Conservation (phyloP, 2,888 invertebrate genomes). For the Calameuta idolon region DNA sequence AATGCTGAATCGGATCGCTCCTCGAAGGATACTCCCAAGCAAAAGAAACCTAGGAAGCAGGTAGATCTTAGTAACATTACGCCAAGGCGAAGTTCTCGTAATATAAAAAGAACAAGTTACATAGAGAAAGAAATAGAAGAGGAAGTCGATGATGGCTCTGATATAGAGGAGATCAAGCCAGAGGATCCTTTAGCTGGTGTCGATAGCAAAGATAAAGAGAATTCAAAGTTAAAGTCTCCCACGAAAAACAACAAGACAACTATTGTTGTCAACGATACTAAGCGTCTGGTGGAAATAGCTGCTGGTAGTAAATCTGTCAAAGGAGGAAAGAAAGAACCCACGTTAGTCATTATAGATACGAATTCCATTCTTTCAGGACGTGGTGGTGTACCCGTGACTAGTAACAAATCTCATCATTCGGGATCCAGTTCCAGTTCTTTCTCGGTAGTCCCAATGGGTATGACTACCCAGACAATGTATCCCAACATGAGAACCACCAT, state of each 20-base stretch:
- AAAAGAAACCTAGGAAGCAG: slow-evolving; percentile 55
- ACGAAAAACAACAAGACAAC: slow-evolving; percentile 65
- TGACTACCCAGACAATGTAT: slow-evolving; percentile 75
- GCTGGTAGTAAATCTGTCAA: slow-evolving; percentile 70
- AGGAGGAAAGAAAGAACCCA: slow-evolving; percentile 77
- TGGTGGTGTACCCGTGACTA: slow-evolving; percentile 70
- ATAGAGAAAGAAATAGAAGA: slow-evolving; percentile 69
- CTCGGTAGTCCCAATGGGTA: slow-evolving; percentile 69
- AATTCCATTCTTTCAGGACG: slow-evolving; percentile 78
- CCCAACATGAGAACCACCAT: slow-evolving; percentile 73
- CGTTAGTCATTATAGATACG: slow-evolving; percentile 83
- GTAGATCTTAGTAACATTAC: slow-evolving; percentile 64
- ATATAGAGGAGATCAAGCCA: slow-evolving; percentile 74
- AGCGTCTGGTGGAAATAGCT: slow-evolving; percentile 77
- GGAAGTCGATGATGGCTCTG: slow-evolving; percentile 72
- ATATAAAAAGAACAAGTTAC: slow-evolving; percentile 72
- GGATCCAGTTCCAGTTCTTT: slow-evolving; percentile 61
- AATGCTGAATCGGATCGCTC: slow-evolving; percentile 38
- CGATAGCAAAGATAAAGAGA: slow-evolving; percentile 64
- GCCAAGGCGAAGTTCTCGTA: slow-evolving; percentile 71
- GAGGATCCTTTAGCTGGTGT: slow-evolving; percentile 72
- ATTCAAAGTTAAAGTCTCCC: slow-evolving; percentile 56
- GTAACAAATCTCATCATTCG: slow-evolving; percentile 57
- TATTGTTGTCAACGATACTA: slow-evolving; percentile 80
- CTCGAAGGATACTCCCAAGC: slow-evolving; percentile 47